A percentile compares a stretch with the other conserved stretches of the same genome.
These are phyloP conservation scores for Drosophila anceps DNA, from an alignment of 2,888 invertebrate species.

Conservation along the genomic window DNA sequence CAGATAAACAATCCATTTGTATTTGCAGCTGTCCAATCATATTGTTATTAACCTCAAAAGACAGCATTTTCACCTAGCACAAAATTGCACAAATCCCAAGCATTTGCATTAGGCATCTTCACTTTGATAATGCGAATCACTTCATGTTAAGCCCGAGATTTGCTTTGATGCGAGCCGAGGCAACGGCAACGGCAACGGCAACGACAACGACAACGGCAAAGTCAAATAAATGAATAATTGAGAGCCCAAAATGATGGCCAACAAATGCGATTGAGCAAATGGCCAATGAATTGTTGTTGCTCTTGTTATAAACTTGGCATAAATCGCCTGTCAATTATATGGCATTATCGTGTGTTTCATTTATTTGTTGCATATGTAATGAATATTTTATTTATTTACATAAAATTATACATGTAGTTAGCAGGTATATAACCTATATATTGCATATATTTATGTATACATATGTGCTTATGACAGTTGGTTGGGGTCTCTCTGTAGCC, in stretches of 20 bases:
- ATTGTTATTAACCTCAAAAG: slow-evolving; percentile 3
- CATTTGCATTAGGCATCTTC: slow-evolving; percentile 2
- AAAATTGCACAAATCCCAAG: slow-evolving; percentile 11
- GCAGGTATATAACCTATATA: neutral
- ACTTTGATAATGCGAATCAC: slow-evolving; percentile 17
- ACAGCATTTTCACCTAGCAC: slow-evolving; percentile 9
- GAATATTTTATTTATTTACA: slow-evolving; percentile 53
- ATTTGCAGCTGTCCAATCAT: neutral
- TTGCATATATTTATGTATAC: neutral
- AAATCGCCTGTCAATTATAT: slow-evolving; percentile 77
- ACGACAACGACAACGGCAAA: neutral
- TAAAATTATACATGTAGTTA: neutral
- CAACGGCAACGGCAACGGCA: neutral
- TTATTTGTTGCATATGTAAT: slow-evolving; percentile 52
- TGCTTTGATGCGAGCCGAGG: slow-evolving; percentile 14
- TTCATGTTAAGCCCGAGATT: slow-evolving; percentile 15
- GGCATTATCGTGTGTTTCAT: slow-evolving; percentile 65
- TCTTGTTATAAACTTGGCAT: slow-evolving; percentile 47
- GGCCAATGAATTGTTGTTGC: slow-evolving; percentile 25
- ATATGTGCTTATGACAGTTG: neutral
- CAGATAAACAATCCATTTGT: neutral
- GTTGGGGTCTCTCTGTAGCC: neutral
- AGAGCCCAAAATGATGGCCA: slow-evolving; percentile 30
- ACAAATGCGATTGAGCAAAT: slow-evolving; percentile 34
- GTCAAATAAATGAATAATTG: slow-evolving; percentile 51